These are phyloP conservation scores for Manis pentadactyla DNA, from an alignment of 2,797 vertebrate genomes.

Conservation along the genomic window DNA sequence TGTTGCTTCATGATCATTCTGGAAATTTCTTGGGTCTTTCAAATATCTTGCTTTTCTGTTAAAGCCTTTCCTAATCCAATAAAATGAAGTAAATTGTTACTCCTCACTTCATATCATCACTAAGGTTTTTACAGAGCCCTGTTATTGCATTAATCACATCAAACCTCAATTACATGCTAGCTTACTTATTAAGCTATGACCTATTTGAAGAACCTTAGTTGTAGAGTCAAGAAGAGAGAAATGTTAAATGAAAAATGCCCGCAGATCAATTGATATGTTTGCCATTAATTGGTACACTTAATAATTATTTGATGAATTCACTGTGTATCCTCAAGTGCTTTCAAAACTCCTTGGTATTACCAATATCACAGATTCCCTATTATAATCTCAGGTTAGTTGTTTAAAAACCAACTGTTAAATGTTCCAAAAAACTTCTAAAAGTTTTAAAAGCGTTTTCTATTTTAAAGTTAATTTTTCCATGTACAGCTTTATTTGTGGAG, in stretches of 20 bases:
- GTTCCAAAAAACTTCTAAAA: background rate
- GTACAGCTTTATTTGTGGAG: background rate
- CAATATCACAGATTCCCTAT: background rate
- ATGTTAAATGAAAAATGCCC: background rate
- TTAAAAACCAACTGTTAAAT: slow-evolving; percentile 11
- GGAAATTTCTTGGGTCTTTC: background rate
- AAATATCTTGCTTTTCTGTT: slow-evolving; percentile 15
- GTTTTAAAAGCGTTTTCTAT: background rate
- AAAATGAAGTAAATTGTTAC: background rate
- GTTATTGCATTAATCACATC: background rate
- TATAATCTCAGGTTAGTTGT: background rate
- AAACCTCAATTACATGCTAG: background rate
- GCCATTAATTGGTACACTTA: background rate
- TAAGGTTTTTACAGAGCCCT: background rate
- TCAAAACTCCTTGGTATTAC: background rate
- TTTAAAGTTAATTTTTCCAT: slow-evolving; percentile 21
- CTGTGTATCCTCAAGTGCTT: background rate
- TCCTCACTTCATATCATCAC: background rate
- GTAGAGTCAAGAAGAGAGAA: background rate
- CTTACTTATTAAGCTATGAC: background rate
- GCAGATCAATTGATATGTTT: background rate
- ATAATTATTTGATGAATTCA: background rate
- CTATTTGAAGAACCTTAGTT: background rate
- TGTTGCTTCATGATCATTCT: background rate
- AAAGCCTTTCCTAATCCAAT: background rate